Percentiles rank a stretch among this genome's conserved stretches.
Evolutionary conservation across 2,797 vertebrate species (phyloP).

Genomic region (Sardinella longiceps): DNA sequence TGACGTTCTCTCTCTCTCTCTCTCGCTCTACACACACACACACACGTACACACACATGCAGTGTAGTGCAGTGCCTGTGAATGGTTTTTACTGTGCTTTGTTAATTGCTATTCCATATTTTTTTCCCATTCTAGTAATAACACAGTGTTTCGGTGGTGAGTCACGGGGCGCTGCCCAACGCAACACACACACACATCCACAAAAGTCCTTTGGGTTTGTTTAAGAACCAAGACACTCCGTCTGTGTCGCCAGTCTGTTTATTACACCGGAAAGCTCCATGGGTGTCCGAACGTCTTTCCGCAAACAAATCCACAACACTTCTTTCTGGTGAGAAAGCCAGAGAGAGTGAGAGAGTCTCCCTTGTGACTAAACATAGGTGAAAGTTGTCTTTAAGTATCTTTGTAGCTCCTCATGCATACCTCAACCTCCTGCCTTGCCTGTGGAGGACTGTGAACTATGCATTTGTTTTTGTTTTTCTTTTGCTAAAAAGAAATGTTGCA

Average conservation of each 20-base stretch:
- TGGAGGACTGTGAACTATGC: neutral
- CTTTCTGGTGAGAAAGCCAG: neutral
- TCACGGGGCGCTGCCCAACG: constrained; percentile 43
- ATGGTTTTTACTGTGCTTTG: constrained; percentile 24
- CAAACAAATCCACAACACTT: constrained; percentile 25
- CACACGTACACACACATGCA: too few species aligned
- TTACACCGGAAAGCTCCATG: constrained; percentile 46
- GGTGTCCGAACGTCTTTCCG: constrained; percentile 39
- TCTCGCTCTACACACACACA: neutral
- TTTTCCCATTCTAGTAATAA: constrained; percentile 32
- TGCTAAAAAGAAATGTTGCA: neutral
- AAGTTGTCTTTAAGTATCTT: constrained; percentile 2
- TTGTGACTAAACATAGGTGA: neutral
- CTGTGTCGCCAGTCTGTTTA: constrained; percentile 47
- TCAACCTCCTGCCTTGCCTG: neutral
- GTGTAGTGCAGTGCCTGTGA: constrained; percentile 8
- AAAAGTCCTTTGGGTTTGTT: constrained; percentile 52
- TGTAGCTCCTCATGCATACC: neutral
- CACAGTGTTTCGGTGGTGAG: constrained; percentile 34
- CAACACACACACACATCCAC: constrained; percentile 10
- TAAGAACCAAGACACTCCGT: constrained; percentile 48
- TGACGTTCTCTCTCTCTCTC: neutral
- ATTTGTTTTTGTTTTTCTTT: neutral
- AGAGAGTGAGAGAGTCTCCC: neutral
- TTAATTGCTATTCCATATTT: constrained; percentile 53